phyloP scores from a whole-genome alignment of 2,797 vertebrate species.

The Petrocephalus schoutedeni region DNA sequence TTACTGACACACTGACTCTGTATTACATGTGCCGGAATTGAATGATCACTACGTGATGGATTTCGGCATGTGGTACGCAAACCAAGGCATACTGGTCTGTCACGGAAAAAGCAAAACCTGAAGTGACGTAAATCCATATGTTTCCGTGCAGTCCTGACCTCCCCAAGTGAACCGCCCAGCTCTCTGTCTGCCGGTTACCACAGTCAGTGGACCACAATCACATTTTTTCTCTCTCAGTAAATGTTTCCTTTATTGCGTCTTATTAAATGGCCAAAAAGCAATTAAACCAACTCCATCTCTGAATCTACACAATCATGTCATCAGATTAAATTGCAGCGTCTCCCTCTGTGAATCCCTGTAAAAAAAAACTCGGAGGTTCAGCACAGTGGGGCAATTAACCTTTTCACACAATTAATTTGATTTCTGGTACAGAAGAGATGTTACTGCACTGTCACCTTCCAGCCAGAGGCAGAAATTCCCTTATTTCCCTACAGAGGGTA shows the following conservation, averaged over 20 bases:
- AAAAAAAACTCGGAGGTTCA: background rate
- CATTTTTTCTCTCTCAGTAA: background rate
- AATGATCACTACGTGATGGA: background rate
- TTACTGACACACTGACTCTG: background rate
- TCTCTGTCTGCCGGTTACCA: background rate
- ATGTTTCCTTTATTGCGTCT: background rate
- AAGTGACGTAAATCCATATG: background rate
- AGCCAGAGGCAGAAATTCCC: background rate
- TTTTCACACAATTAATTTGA: background rate
- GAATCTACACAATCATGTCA: background rate
- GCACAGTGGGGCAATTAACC: background rate
- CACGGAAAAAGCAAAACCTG: background rate
- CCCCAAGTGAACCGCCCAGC: background rate
- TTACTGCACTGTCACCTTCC: background rate
- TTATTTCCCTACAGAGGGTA: background rate
- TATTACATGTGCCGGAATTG: background rate
- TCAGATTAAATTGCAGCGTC: background rate
- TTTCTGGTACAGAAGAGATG: background rate
- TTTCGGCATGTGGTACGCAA: background rate
- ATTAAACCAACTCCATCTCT: background rate
- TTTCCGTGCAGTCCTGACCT: background rate
- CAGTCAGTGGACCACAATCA: background rate
- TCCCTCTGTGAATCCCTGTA: background rate
- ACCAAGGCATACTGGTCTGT: background rate
- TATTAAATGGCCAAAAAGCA: background rate